phyloP scores from a whole-genome alignment of 35 echinoderm and acorn worm species.

The Stichopus chloronotus region DNA sequence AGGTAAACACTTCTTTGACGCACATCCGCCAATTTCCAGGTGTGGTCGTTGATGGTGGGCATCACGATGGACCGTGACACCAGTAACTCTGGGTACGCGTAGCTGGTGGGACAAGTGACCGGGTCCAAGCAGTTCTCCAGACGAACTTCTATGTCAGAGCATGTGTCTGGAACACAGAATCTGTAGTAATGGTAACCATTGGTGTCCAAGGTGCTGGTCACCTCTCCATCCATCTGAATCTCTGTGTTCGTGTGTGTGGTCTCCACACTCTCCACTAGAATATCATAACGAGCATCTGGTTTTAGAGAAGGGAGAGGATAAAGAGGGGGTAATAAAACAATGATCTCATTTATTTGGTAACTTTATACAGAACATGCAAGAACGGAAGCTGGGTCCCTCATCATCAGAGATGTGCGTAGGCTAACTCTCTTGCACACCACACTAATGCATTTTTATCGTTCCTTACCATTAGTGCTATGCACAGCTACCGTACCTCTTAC shows the following conservation, averaged over 20 bases:
- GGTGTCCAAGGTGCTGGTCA: constrained; percentile 9
- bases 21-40: constrained; percentile 89
- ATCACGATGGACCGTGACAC: constrained; percentile 81
- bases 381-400: too few species aligned
- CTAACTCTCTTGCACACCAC: too few species aligned
- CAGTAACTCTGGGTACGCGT: constrained; percentile 86
- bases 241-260: constrained; percentile 65
- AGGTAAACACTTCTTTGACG: constrained; percentile 71
- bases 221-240: constrained; percentile 32
- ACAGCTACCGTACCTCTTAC: too few species aligned
- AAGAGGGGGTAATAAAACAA: neutral
- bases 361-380: too few species aligned
- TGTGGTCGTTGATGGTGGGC: constrained; percentile 82
- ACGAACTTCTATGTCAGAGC: constrained; percentile 61
- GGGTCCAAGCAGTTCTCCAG: constrained; percentile 83
- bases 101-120: constrained; percentile 66
- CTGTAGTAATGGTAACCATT: constrained; percentile 79
- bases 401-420: too few species aligned
- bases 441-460: too few species aligned
- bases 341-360: neutral
- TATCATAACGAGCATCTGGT: constrained; percentile 72
- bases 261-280: constrained; percentile 61
- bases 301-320: neutral
- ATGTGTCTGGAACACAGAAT: constrained; percentile 81
- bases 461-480: too few species aligned